Evolutionary conservation across 2,113 vertebrate species (phyloP).

Genomic region (Paradoxurus hermaphroditus): DNA sequence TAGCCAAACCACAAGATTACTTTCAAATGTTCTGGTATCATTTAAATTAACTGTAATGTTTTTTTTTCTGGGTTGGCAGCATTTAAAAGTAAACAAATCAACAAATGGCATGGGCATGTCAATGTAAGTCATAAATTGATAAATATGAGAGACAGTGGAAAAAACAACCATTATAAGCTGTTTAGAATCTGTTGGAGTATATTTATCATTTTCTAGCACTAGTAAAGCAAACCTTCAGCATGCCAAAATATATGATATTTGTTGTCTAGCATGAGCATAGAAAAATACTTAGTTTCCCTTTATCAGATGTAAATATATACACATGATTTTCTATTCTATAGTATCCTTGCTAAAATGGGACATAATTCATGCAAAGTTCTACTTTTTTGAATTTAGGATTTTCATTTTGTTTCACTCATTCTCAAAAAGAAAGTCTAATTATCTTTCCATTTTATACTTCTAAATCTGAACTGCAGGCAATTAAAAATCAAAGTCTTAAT

Average conservation of each 20-base stretch:
- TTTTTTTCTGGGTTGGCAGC: background rate
- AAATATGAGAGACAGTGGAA: background rate
- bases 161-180: background rate
- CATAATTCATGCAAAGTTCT: background rate
- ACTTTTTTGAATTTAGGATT: background rate
- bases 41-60: background rate
- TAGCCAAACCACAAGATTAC: background rate
- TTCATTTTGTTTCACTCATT: background rate
- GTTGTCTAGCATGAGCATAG: background rate
- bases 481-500: background rate
- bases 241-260: background rate
- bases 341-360: background rate
- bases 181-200: background rate
- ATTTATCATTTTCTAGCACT: background rate
- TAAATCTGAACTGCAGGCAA: background rate
- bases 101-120: background rate
- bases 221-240: background rate
- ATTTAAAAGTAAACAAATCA: conserved; percentile 34
- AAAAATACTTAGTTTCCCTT: background rate
- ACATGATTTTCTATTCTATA: background rate
- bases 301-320: background rate
- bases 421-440: background rate
- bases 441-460: background rate
- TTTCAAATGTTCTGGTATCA: background rate
- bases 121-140: background rate